Base-by-base conservation (phyloP, 2,113 vertebrate genomes). In the Fulica atra region DNA sequence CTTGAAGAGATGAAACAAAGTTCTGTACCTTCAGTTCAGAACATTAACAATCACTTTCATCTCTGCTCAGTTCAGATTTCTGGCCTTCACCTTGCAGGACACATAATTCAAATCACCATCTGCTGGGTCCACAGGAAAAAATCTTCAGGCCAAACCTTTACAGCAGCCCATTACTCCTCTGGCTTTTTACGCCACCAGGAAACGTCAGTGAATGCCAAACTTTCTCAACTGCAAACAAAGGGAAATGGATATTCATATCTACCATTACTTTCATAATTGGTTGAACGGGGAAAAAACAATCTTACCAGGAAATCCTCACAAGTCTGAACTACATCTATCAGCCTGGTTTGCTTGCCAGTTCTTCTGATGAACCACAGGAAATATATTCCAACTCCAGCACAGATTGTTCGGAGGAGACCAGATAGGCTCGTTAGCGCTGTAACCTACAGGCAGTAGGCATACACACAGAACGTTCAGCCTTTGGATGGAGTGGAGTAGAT, bases 261-360 rank as follows among this genome's bases (percentile, higher is more conserved):
- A 70, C 80, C 72, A 76, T 83, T 66, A 51, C 80, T 71, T 92
- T 91, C 48, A 42, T 89, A 89, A 92, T 74, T 90, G 83, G 65
- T 56, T 71, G 77, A 78, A 64, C 35, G 38, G 77, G 72, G 60
- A 12, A 93, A 93, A 97, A 97, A 81, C 86, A 93, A 48, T 92
- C 92, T 95, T 95, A 95, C 91, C 95, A 95, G 95, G 95, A 96
- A 97, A 97, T 96, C 94, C 95, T 93, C 81, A 18, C 77, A 74
- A 94, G 80, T 86, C 83, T 93, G 83, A 92, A 87, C 92, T 94
- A 78, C 80, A 91, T 88, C 77, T 94, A 51, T 71, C 77, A 84
- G 94, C 91, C 68, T 46, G 71, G 86, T 88, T 88, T 92, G 69
- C 91, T 86, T 95, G 94, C 95, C 92, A 95, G 91, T 92, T 93